These are phyloP conservation scores for Oikopleura dioica DNA, from an alignment of 23 tunicate genomes.

Conservation along the genomic window DNA sequence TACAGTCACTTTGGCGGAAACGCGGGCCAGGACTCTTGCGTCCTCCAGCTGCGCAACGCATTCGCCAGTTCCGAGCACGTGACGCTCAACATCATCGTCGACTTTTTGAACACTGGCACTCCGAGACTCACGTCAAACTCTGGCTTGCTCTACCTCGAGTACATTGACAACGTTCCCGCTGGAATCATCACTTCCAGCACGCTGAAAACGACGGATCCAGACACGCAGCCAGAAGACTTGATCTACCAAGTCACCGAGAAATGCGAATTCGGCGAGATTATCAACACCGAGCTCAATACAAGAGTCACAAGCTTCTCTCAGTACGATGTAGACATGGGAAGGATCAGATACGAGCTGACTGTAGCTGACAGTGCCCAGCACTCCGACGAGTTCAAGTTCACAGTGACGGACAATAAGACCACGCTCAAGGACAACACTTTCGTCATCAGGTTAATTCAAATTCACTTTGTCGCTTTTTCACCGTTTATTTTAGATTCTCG, in stretches of 20 bases:
- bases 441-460: conserved; percentile 69
- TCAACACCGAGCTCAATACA: conserved; percentile 20
- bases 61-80: not conserved
- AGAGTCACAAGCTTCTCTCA: conserved; percentile 44
- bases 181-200: conserved; percentile 24
- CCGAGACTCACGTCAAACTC: conserved; percentile 62
- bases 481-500: not conserved
- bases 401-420: conserved; percentile 54
- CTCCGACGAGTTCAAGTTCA: conserved; percentile 73
- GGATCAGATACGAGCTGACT: conserved; percentile 47
- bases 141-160: conserved; percentile 64
- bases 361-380: conserved; percentile 25
- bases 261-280: conserved; percentile 53
- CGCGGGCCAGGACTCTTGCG: not conserved
- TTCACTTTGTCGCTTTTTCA: no score
- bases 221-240: conserved; percentile 42
- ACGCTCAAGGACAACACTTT: conserved; percentile 74
- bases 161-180: conserved; percentile 31
- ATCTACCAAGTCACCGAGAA: conserved; percentile 45
- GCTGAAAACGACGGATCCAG: conserved; percentile 67
- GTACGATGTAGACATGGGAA: conserved; percentile 52
- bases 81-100: conserved; percentile 27
- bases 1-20: not conserved
- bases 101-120: conserved; percentile 76
- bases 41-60: not conserved